Evolutionary conservation across 2,113 vertebrate species (phyloP).

Genomic region (Nanorana parkeri): DNA sequence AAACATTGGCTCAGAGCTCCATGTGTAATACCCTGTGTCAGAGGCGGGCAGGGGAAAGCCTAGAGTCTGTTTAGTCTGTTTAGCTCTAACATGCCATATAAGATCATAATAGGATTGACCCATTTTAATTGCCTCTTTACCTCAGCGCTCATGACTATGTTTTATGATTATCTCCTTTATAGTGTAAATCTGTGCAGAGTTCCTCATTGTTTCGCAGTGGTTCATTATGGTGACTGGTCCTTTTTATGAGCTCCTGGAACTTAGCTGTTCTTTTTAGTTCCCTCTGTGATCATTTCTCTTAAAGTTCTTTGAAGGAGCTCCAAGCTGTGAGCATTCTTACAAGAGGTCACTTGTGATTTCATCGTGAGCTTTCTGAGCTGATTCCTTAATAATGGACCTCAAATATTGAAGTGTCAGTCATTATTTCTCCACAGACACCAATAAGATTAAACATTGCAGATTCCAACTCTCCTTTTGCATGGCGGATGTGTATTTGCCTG

Average conservation of each 20-base stretch:
- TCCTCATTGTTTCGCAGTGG: conserved; percentile 4
- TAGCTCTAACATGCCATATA: conserved; percentile 9
- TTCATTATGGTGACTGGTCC: conserved; percentile 26
- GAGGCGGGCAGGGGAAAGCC: neutral
- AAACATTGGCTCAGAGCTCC: neutral
- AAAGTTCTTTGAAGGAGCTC: neutral
- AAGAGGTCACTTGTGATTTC: neutral
- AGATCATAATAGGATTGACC: neutral
- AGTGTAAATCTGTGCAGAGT: conserved; percentile 6
- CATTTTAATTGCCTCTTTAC: neutral
- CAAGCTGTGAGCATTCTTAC: neutral
- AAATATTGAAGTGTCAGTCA: no score
- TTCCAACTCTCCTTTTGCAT: no score
- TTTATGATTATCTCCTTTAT: conserved; percentile 3
- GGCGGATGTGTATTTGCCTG: no score
- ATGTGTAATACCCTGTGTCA: neutral
- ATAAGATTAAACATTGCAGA: no score
- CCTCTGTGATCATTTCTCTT: neutral
- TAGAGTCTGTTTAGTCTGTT: conserved; percentile 40
- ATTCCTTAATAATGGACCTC: no score
- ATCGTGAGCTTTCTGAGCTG: neutral
- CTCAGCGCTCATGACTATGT: neutral
- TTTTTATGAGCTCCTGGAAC: conserved; percentile 2
- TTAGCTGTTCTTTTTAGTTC: neutral
- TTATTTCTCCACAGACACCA: no score